Evolutionary conservation across 1,140 invertebrate genomes (phyloP).

Genomic region (Trypoxylus dichotomus): DNA sequence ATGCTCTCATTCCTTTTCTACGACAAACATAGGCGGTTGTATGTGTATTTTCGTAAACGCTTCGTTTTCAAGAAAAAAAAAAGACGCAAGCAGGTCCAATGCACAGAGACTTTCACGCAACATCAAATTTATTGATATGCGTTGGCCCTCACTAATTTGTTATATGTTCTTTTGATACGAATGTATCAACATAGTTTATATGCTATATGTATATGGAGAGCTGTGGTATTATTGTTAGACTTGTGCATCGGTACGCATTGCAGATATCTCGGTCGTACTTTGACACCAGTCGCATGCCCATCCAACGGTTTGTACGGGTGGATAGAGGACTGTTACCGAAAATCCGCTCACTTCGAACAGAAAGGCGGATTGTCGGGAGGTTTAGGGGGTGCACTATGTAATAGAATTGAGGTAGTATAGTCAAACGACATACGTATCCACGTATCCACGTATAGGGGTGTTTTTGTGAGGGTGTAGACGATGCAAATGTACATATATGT

Average conservation of each 20-base stretch:
- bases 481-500: background rate
- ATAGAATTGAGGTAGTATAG: background rate
- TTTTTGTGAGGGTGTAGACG: too few species aligned
- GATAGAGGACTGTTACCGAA: conserved; percentile 2
- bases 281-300: conserved; percentile 20
- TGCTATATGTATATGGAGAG: background rate
- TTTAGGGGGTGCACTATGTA: background rate
- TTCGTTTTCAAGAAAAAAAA: background rate
- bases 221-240: background rate
- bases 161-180: background rate
- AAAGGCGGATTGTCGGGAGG: background rate
- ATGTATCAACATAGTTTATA: background rate
- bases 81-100: too few species aligned
- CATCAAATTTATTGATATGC: too few species aligned
- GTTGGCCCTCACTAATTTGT: too few species aligned
- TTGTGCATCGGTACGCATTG: conserved; percentile 28
- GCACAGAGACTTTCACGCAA: too few species aligned
- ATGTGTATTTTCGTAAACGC: background rate
- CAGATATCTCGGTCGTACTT: conserved; percentile 29
- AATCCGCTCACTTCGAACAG: background rate
- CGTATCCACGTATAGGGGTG: background rate
- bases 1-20: background rate
- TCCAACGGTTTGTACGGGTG: conserved; percentile 1
- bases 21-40: background rate
- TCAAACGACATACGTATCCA: too few species aligned